Conservation (phyloP, 2,888 invertebrate species). For the Caenorhabditis sp. region DNA sequence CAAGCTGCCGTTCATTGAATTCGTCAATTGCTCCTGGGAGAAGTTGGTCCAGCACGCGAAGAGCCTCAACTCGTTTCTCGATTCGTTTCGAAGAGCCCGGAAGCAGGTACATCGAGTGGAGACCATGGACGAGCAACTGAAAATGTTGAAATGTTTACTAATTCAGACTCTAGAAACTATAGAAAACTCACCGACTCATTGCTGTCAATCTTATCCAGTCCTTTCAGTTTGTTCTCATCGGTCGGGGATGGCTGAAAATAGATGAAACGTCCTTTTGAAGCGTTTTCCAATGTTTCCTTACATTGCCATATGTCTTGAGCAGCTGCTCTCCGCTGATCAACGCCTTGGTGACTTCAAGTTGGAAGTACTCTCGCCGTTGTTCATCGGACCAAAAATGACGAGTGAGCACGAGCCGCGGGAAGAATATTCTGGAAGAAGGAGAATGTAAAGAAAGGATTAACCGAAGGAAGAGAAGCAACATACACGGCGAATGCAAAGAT, state of each 20-base stretch:
- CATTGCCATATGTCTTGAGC: constrained; percentile 42
- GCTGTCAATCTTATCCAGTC: constrained; percentile 44
- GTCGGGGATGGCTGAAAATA: constrained; percentile 31
- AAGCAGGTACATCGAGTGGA: constrained; percentile 60
- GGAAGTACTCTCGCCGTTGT: constrained; percentile 76
- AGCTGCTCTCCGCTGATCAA: constrained; percentile 56
- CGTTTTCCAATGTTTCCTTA: too few species aligned
- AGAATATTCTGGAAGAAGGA: constrained; percentile 78
- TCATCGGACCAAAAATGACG: constrained; percentile 80
- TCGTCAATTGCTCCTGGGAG: constrained; percentile 47
- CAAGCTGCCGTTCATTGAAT: constrained; percentile 67
- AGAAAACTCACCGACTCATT: constrained; percentile 41
- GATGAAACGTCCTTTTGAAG: too few species aligned
- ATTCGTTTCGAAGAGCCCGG: constrained; percentile 59
- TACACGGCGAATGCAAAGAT: constrained; percentile 77
- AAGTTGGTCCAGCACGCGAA: constrained; percentile 51
- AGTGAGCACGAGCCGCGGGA: constrained; percentile 79
- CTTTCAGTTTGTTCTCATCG: constrained; percentile 42
- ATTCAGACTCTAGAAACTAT: constrained; percentile 1
- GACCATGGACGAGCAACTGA: constrained; percentile 45
- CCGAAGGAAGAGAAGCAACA: constrained; percentile 27
- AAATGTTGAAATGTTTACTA: too few species aligned
- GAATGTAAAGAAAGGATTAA: constrained; percentile 18
- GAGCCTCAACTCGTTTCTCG: constrained; percentile 45
- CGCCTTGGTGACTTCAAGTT: constrained; percentile 64